Conservation (phyloP, 2,797 vertebrate species). For the Phrynocephalus forsythii region DNA sequence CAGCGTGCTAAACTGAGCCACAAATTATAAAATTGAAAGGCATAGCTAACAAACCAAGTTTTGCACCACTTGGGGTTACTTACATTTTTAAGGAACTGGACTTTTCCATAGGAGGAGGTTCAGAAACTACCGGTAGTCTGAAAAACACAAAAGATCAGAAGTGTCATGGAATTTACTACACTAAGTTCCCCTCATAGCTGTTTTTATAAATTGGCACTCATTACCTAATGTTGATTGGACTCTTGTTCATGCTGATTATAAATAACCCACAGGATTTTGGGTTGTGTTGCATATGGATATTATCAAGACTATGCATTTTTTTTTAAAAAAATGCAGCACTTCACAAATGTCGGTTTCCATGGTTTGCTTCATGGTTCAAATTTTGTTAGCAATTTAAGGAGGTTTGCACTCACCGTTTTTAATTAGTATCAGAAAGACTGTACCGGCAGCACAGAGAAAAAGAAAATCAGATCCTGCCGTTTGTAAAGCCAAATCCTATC, state of each 20-base stretch:
- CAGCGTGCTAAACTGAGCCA: not conserved
- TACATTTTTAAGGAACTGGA: not conserved
- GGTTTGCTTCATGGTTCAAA: not conserved
- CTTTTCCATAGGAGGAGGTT: not conserved
- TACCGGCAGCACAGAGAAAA: too few species aligned
- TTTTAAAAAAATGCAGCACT: not conserved
- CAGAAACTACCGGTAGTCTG: not conserved
- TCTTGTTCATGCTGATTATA: too few species aligned
- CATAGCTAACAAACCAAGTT: not conserved
- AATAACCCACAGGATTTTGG: too few species aligned
- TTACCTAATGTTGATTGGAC: too few species aligned
- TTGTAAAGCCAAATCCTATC: not conserved
- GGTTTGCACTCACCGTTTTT: not conserved
- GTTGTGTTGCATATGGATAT: not conserved
- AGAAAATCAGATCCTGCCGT: not conserved
- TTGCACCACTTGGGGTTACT: not conserved
- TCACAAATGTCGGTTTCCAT: too few species aligned
- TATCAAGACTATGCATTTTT: not conserved
- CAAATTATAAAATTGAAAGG: not conserved
- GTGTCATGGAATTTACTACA: too few species aligned
- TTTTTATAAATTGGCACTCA: not conserved
- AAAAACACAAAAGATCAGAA: not conserved
- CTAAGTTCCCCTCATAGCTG: not conserved
- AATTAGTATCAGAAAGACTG: not conserved
- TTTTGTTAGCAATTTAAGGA: not conserved